Conservation (phyloP, 2,797 vertebrate genomes). For the Dermochelys coriacea region DNA sequence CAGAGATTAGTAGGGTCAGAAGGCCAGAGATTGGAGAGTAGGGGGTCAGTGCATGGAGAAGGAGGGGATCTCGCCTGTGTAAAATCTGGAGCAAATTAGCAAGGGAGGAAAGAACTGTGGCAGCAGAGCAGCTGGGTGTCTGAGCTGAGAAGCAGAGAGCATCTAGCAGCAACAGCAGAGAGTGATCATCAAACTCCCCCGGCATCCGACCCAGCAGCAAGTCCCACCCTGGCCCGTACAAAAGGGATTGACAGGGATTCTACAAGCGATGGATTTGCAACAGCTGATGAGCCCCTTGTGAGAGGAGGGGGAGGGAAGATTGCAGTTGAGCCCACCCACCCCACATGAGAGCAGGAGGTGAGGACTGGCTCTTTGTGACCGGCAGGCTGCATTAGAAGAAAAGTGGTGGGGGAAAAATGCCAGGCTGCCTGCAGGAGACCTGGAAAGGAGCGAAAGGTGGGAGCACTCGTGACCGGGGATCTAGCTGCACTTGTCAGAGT, state of each 20-base stretch:
- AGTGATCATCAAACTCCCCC: neutral
- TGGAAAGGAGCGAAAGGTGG: neutral
- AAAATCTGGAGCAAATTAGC: neutral
- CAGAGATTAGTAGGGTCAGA: too few relatives aligned
- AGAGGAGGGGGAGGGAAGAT: slow-evolving; percentile 2
- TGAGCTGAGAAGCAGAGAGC: neutral
- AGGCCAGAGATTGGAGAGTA: neutral
- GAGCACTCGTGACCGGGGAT: accelerated
- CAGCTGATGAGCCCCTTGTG: neutral
- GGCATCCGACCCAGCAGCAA: neutral
- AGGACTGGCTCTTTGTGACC: neutral
- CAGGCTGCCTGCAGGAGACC: neutral
- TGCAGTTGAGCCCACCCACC: neutral
- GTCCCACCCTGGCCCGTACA: neutral
- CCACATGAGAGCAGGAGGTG: neutral
- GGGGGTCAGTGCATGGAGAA: neutral
- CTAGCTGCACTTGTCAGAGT: neutral
- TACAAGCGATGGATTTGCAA: neutral
- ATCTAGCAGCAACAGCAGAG: neutral
- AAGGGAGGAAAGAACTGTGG: neutral
- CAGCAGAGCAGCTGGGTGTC: neutral
- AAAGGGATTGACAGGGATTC: neutral
- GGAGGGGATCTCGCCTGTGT: neutral
- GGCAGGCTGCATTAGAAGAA: neutral
- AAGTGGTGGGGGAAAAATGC: neutral